These are phyloP conservation scores for Biston betularia DNA, from an alignment of 2,888 invertebrate species.

Conservation along the genomic window DNA sequence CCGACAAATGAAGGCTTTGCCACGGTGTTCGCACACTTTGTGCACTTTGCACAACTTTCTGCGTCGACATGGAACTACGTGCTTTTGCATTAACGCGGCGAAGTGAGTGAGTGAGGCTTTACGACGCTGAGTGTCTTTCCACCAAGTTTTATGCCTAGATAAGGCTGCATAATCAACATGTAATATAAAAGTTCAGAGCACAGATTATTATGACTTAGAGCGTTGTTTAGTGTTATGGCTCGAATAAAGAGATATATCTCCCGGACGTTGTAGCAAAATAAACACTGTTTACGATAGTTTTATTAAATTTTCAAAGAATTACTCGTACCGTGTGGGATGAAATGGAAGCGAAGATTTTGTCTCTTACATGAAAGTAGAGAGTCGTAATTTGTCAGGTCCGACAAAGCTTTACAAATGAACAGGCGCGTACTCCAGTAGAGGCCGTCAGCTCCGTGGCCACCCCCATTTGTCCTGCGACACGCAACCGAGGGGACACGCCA, in stretches of 20 bases:
- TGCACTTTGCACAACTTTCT: constrained; percentile 84
- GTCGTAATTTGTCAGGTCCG: constrained; percentile 75
- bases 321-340: constrained; percentile 10
- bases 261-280: constrained; percentile 31
- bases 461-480: constrained; percentile 74
- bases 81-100: constrained; percentile 82
- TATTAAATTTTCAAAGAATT: constrained; percentile 35
- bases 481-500: constrained; percentile 69
- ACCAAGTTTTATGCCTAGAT: constrained; percentile 78
- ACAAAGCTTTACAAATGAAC: constrained; percentile 82
- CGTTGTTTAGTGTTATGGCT: constrained; percentile 35
- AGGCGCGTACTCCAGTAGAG: constrained; percentile 68
- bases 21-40: constrained; percentile 81
- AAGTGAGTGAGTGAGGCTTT: constrained; percentile 75
- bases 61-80: constrained; percentile 82
- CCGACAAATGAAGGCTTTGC: constrained; percentile 86
- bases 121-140: constrained; percentile 75
- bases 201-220: constrained; percentile 42
- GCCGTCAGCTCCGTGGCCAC: constrained; percentile 64
- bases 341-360: constrained; percentile 55
- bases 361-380: constrained; percentile 74
- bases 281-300: constrained; percentile 31
- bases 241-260: constrained; percentile 43
- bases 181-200: constrained; percentile 56
- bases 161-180: constrained; percentile 79